Evolutionary conservation across 1,140 invertebrate genomes (phyloP), one percentile per base, ranked within the genome.

Genomic region (Eurosta solidaginis): DNA sequence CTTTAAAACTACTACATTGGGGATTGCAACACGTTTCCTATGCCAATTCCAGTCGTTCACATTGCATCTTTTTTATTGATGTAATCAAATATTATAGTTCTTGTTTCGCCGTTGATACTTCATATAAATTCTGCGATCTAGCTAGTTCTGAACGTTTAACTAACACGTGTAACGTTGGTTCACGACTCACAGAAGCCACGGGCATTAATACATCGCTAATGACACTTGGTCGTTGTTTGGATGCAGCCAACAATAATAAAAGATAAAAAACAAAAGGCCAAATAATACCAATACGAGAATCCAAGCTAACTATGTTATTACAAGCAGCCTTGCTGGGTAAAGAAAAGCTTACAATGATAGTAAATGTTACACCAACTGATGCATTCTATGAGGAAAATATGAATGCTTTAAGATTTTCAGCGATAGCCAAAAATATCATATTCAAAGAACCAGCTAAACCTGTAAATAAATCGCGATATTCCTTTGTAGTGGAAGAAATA

Each of bases 181-280:
- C 92, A 3, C 87, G 96, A 20, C 88, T 98, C 22, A 93, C 92
- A 83, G 97, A 99, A 89, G 95, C 96, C 0, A 92, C 94, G 78
- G 95, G 93, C 82, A 98, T 98, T 79, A 98, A 99, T 85, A 93
- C 93, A 1, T 98, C 96, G 22, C 89, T 98, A 1, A 88, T 96
- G 80, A 94, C 96, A 10, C 89, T 99, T 0, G 93, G 96, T 54
- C 89, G 94, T 59, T 98, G 96, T 83, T 92, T 98, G 73, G 92
- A 93, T 81, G 92, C 91, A 42, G 90, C 96, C 80, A 82, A 82
- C 10, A 88, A 90, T 1, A 87, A 88, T 25, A 90, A 90, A 22
- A 77, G 81, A 27, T 85, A 88, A 1, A 88, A 88, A 52, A 86
- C 83, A 73, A 88, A 89, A 42, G 84, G 80, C 14, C 89, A 89